These are phyloP conservation scores for Nycticorax nycticorax DNA, from an alignment of 2,113 vertebrate genomes.

Conservation along the genomic window DNA sequence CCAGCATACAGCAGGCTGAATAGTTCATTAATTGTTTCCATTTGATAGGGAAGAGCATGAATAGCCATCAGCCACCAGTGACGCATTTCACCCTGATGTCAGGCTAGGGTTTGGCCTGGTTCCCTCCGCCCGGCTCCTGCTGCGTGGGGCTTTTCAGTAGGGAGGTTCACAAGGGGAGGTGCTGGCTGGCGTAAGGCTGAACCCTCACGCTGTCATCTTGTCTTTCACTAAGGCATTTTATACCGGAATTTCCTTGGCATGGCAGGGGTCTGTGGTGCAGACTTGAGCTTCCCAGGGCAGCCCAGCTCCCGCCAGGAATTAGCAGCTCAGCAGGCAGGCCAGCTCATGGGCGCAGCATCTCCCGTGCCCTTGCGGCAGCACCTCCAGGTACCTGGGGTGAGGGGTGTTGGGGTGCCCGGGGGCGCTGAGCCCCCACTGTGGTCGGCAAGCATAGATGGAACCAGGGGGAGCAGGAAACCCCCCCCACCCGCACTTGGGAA, in stretches of 20 bases:
- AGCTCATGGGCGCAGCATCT: neutral
- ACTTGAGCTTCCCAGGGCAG: neutral
- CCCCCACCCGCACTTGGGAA: accelerated
- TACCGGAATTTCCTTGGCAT: neutral
- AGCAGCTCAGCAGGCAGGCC: neutral
- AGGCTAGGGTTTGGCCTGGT: neutral
- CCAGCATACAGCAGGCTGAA: neutral
- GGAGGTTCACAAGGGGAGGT: neutral
- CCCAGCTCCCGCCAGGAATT: neutral
- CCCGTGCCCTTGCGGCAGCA: neutral
- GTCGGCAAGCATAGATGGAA: neutral
- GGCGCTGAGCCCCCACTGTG: accelerated
- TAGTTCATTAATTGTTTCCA: conserved; percentile 38
- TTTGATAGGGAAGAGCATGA: neutral
- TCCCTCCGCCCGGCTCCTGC: neutral
- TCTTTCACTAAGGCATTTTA: neutral
- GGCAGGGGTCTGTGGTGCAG: neutral
- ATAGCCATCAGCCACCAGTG: neutral
- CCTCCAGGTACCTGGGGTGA: neutral
- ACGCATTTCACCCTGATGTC: neutral
- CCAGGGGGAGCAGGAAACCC: neutral
- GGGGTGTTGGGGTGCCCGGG: accelerated
- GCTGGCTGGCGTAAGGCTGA: neutral
- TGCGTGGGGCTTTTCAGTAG: neutral
- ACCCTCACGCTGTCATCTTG: accelerated